Percentiles rank a stretch among this genome's conserved stretches.
These are phyloP conservation scores for Anhinga anhinga DNA, from an alignment of 2,113 vertebrate genomes.

Conservation along the genomic window DNA sequence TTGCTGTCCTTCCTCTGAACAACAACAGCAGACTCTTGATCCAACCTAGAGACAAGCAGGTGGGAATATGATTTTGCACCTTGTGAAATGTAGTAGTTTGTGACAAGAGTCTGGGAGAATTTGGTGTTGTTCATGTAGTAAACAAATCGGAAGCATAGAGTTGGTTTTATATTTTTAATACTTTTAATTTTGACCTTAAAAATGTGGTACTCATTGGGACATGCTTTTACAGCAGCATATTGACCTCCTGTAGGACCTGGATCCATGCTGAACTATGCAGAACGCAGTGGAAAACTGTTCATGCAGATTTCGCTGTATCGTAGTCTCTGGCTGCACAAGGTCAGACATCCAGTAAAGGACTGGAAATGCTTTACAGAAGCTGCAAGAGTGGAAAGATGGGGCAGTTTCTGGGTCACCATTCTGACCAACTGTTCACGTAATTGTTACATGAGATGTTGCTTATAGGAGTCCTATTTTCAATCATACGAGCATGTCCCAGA, in stretches of 20 bases:
- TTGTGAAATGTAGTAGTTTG: background rate
- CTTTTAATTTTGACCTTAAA: background rate
- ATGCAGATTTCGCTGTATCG: background rate
- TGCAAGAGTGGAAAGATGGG: background rate
- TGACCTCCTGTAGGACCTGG: background rate
- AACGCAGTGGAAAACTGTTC: background rate
- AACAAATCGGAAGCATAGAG: background rate
- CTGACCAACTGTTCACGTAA: slow-evolving; percentile 47
- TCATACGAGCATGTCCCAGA: slow-evolving; percentile 9
- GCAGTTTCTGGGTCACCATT: slow-evolving; percentile 53
- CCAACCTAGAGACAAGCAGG: background rate
- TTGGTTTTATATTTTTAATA: background rate
- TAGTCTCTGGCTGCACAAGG: background rate
- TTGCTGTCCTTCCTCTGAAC: background rate
- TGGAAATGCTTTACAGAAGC: background rate
- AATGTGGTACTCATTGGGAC: fast-evolving
- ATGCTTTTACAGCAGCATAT: fast-evolving
- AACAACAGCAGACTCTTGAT: background rate
- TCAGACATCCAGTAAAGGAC: background rate
- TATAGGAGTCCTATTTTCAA: slow-evolving; percentile 51
- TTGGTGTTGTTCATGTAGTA: background rate
- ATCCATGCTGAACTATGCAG: background rate
- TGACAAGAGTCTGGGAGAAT: background rate
- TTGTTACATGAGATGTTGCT: slow-evolving; percentile 40
- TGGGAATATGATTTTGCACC: background rate